Conservation (phyloP, 2,888 invertebrate genomes). For the Sabatieria punctata region DNA sequence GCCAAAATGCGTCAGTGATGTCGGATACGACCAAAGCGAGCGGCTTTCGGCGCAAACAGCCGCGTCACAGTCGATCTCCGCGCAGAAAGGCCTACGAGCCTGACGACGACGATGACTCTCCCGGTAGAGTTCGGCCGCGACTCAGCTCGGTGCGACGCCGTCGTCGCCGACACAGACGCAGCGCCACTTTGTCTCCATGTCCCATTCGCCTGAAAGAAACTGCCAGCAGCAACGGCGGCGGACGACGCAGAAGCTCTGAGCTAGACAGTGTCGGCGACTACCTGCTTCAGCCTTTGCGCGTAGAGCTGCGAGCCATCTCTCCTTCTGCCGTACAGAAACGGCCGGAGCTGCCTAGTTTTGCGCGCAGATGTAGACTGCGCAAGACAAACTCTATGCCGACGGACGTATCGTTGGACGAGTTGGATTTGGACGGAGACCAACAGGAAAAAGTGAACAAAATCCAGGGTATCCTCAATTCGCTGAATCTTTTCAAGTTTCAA, state of each 20-base stretch:
- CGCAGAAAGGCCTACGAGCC: background rate
- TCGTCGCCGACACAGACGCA: background rate
- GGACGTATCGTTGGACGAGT: conserved; percentile 4
- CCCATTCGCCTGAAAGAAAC: background rate
- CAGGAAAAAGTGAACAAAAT: background rate
- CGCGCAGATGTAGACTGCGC: background rate
- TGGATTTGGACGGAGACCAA: background rate
- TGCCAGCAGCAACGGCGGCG: background rate
- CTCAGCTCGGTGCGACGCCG: too few species aligned
- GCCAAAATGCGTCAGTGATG: too few species aligned
- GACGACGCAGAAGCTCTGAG: background rate
- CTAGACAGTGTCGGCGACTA: too few species aligned
- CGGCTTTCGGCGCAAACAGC: background rate
- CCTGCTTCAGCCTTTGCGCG: too few species aligned
- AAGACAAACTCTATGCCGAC: conserved; percentile 9
- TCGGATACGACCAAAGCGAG: too few species aligned
- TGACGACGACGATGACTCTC: background rate
- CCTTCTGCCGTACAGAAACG: background rate
- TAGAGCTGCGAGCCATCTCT: too few species aligned
- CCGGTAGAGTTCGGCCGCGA: too few species aligned
- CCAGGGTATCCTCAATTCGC: conserved; percentile 1
- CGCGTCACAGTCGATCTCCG: background rate
- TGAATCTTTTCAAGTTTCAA: conserved; percentile 2
- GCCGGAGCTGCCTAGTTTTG: background rate
- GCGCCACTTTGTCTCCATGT: conserved; percentile 5